Base-by-base conservation (phyloP, 2,888 invertebrate species). In the Emmelina monodactyla region DNA sequence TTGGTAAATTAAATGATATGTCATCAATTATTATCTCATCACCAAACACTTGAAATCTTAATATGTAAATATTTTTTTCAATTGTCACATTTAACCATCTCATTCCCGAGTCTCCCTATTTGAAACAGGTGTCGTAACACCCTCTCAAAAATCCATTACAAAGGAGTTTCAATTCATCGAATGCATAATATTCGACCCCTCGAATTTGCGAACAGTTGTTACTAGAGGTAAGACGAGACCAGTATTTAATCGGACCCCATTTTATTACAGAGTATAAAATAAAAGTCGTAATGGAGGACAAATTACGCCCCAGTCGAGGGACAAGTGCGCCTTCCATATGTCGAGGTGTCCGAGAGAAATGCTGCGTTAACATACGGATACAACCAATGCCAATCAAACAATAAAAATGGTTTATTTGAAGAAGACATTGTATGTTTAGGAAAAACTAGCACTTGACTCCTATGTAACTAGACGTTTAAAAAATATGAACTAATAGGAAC, bases 261-360 rank as follows among this genome's bases (percentile, higher is more conserved):
- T 69, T 63, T 70, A 70, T 67, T 63, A 66, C 49, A 59, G 62
- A 53, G 56, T 48, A 53, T 50, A 54, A 45, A 49, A 14, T 11
- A 32, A 16, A 16, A 16, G 16, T 19, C 54, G 60, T 78, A 76
- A 78, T 78, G 65, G 76, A 64, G 67, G 53, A 72, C 75, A 73
- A 78, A 79, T 79, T 76, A 78, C 70, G 66, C 65, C 59, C 48
- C n/a, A n/a, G 47, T 48, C 52, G 48, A 50, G 57, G 60, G 69
- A 72, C 78, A 78, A 76, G 76, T 78, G 76, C 69, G 54, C 53
- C 38, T 53, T 67, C 51, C 78, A 76, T 78, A 76, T 76, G 79
- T 62, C 75, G 61, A 55, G 57, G 76, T 75, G 78, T 78, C 65
- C 64, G 64, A 43, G 62, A 54, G 53, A 4, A 25, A 11, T 25